Evolutionary conservation across 2,888 invertebrate genomes (phyloP).

Genomic region (Drosophila cognata): DNA sequence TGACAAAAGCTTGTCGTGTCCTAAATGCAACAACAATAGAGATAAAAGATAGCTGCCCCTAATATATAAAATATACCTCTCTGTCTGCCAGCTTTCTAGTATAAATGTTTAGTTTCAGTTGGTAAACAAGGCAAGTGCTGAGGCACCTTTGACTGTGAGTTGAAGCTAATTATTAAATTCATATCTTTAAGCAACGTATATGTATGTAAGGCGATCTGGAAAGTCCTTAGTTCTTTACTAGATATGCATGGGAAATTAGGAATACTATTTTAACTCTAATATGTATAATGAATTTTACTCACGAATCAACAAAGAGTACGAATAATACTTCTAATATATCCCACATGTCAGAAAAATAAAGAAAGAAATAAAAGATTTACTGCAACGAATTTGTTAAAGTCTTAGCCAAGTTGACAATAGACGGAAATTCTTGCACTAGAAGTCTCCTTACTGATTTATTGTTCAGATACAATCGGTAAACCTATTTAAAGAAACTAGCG

Average conservation of each 20-base stretch:
- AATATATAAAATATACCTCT: background rate
- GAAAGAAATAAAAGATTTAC: too few species aligned
- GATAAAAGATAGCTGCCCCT: background rate
- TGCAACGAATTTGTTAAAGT: background rate
- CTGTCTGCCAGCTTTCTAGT: background rate
- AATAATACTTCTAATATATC: background rate
- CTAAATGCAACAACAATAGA: background rate
- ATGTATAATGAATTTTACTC: background rate
- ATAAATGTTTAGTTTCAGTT: background rate
- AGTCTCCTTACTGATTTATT: background rate
- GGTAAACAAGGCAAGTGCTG: background rate
- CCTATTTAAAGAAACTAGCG: too few species aligned
- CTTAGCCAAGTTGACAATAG: too few species aligned
- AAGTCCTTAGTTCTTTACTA: background rate
- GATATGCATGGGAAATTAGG: background rate
- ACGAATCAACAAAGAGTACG: too few species aligned
- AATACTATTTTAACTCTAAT: background rate
- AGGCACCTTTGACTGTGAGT: background rate
- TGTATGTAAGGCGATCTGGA: background rate
- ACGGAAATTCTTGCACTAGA: background rate
- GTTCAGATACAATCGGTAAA: background rate
- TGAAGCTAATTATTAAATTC: background rate
- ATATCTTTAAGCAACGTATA: background rate
- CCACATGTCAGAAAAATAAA: background rate
- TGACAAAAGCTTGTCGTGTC: slow-evolving; percentile 1